Base-by-base conservation (phyloP, 53 echinoderm and acorn worm species). In the Paelopatides confundens region DNA sequence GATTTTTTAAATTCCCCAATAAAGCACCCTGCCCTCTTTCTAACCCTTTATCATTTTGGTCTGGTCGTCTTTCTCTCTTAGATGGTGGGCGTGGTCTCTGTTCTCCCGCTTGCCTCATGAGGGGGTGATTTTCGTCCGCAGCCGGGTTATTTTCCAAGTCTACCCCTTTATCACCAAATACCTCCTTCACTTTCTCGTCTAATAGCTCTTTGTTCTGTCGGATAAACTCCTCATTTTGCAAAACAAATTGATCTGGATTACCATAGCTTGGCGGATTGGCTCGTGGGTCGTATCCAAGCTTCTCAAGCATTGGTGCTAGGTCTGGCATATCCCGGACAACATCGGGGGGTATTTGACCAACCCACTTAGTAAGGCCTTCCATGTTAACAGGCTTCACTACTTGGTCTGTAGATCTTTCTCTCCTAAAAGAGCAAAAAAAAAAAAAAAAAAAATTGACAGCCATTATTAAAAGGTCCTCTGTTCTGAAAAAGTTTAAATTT, bases 291-390 rank as follows among this genome's bases (percentile, higher is more conserved):
- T 99, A 99, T 51, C 99, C 99, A 3, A 99, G 88, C n/a, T 82
- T 92, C 54, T 76, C 37, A 30, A 99, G 92, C 99, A 99, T 99
- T 0, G 99, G 99, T 0, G 99, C 99, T 2, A 99, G 37, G 30
- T 85, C 93, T 14, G 95, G 85, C 90, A 99, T 99, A 89, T 99
- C 94, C 35, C 86, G 87, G 31, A 99, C 32, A 31, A 99, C 95
- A 18, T 99, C 99, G 5, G 88, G 64, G 0, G 99, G 99, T 34
- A 99, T 96, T 65, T 99, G 94, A 13, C 95, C 95, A 1, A 99
- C 99, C 99, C 99, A 99, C 49, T 94, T 96, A 51, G 94, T 93
- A 14, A 99, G 88, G 8, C 95, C 99, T 66, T 99, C 99, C 53
- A 99, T 66, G 86, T 99, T 99, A 35, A 99, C 93, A 11, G 95